These are phyloP conservation scores for Drosophila affinis DNA, from an alignment of 2,888 invertebrate genomes.

Conservation along the genomic window DNA sequence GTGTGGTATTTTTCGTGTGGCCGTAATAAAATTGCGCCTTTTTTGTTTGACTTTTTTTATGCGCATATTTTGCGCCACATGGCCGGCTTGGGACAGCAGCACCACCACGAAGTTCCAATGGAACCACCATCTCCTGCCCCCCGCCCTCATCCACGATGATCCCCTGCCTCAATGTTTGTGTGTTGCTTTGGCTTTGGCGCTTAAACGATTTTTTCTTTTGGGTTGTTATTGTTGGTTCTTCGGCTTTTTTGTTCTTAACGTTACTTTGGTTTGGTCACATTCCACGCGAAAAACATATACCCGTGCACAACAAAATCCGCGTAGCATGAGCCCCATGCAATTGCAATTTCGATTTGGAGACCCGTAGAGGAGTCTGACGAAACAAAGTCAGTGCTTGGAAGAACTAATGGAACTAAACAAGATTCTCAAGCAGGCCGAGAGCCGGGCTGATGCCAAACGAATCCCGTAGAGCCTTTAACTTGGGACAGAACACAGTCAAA, in stretches of 20 bases:
- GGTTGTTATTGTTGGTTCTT: slow-evolving; percentile 36
- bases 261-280: slow-evolving; percentile 49
- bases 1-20: slow-evolving; percentile 36
- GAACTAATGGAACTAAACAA: not conserved
- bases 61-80: slow-evolving; percentile 79
- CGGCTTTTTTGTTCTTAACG: not conserved
- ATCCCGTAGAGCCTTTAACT: too few relatives aligned
- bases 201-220: slow-evolving; percentile 62
- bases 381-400: not conserved
- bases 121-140: not conserved
- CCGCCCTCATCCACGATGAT: slow-evolving; percentile 21
- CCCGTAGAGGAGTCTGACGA: not conserved
- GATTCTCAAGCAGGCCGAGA: not conserved
- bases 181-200: slow-evolving; percentile 53
- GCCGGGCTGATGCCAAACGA: too few relatives aligned
- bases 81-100: slow-evolving; percentile 47
- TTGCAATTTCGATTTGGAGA: slow-evolving; percentile 56
- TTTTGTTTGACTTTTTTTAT: slow-evolving; percentile 63
- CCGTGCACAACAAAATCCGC: slow-evolving; percentile 48
- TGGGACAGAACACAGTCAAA: too few relatives aligned
- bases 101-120: slow-evolving; percentile 2
- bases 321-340: slow-evolving; percentile 14
- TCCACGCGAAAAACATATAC: slow-evolving; percentile 55
- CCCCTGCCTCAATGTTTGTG: slow-evolving; percentile 14
- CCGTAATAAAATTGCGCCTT: slow-evolving; percentile 76